Conservation (phyloP, 2,113 vertebrate genomes). For the Proteles cristata region DNA sequence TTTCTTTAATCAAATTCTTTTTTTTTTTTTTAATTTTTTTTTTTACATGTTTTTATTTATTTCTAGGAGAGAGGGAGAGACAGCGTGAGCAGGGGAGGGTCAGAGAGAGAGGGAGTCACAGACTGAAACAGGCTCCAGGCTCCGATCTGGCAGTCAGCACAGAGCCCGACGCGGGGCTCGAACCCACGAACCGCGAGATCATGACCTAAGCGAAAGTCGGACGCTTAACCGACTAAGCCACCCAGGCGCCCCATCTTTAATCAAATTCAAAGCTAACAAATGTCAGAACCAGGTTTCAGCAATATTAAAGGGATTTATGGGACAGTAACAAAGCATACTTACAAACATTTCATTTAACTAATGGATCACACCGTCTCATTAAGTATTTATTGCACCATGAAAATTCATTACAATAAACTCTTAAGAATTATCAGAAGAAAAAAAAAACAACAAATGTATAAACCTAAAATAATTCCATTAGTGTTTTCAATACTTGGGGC, state of each 20-base stretch:
- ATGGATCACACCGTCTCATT: conserved; percentile 57
- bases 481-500: background rate
- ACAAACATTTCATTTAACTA: conserved; percentile 71
- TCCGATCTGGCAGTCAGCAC: too few species aligned
- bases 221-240: too few species aligned
- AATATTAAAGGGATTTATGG: conserved; percentile 62
- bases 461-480: conserved; percentile 28
- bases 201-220: too few species aligned
- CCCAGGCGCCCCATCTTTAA: too few species aligned
- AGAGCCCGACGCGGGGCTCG: too few species aligned
- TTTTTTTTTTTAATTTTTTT: too few species aligned
- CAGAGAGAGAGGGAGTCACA: too few species aligned
- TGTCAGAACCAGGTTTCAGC: conserved; percentile 55
- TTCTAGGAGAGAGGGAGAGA: too few species aligned
- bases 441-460: background rate
- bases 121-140: too few species aligned
- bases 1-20: conserved; percentile 55
- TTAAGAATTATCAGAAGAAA: conserved; percentile 9
- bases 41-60: too few species aligned
- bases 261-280: conserved; percentile 59
- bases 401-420: conserved; percentile 67
- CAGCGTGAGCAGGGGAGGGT: too few species aligned
- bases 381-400: conserved; percentile 57
- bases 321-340: conserved; percentile 42
- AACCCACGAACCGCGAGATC: too few species aligned